Evolutionary conservation across 2,113 vertebrate species (phyloP).

Genomic region (Zosterops hypoxanthus): DNA sequence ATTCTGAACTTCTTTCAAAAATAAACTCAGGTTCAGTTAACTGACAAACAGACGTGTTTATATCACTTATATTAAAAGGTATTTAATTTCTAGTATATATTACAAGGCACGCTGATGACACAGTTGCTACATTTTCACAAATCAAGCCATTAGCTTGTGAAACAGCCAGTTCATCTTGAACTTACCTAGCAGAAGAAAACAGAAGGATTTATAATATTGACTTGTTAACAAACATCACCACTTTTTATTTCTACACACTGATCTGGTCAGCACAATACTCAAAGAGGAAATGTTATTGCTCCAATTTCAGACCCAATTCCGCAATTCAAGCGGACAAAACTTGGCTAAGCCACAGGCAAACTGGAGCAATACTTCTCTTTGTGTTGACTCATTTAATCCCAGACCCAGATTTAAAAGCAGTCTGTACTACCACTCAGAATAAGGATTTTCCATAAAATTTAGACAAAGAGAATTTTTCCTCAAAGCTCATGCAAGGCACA

Average conservation of each 20-base stretch:
- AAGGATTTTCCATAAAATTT: background rate
- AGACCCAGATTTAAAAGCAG: conserved; percentile 2
- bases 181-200: background rate
- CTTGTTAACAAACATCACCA: background rate
- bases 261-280: background rate
- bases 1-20: background rate
- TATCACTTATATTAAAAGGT: background rate
- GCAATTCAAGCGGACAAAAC: background rate
- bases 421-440: background rate
- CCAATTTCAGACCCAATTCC: conserved; percentile 8
- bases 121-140: background rate
- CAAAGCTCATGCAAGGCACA: background rate
- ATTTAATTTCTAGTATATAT: background rate
- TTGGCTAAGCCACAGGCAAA: conserved; percentile 6
- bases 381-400: conserved; percentile 8
- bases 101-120: background rate
- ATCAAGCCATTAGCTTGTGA: background rate
- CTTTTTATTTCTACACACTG: background rate
- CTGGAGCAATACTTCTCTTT: background rate
- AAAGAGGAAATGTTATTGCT: background rate
- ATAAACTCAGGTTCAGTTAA: background rate
- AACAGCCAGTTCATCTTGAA: background rate
- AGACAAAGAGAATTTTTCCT: background rate
- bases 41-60: background rate
- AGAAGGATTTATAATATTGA: background rate